These are phyloP conservation scores for Choloepus didactylus DNA, from an alignment of 2,797 vertebrate genomes.

Conservation along the genomic window DNA sequence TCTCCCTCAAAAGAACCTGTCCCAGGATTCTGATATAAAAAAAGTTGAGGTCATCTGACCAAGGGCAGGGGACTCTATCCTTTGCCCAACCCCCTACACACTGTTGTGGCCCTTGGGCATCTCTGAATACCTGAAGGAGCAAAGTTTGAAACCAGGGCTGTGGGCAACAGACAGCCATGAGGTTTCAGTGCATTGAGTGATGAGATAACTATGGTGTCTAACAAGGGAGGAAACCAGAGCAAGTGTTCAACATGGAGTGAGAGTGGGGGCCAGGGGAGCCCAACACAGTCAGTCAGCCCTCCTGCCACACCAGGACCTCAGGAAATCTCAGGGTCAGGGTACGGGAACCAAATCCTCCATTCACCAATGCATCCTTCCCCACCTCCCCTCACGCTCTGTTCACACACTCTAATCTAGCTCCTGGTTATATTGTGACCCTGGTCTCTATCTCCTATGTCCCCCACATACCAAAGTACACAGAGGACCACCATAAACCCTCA, in stretches of 20 bases:
- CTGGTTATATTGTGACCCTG: background rate
- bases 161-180: background rate
- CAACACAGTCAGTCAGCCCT: background rate
- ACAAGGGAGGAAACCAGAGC: background rate
- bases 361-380: background rate
- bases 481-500: background rate
- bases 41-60: background rate
- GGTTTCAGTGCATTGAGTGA: background rate
- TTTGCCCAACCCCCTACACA: background rate
- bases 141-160: background rate
- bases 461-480: background rate
- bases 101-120: background rate
- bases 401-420: background rate
- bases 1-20: background rate
- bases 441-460: background rate
- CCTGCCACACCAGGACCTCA: background rate
- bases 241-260: background rate
- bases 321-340: background rate
- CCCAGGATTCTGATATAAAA: background rate
- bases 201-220: accelerated
- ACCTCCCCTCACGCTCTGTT: background rate
- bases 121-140: background rate
- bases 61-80: background rate
- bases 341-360: background rate
- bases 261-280: accelerated